Evolutionary conservation across 2,888 invertebrate species (phyloP).

Genomic region (Drosophila hamatofila): DNA sequence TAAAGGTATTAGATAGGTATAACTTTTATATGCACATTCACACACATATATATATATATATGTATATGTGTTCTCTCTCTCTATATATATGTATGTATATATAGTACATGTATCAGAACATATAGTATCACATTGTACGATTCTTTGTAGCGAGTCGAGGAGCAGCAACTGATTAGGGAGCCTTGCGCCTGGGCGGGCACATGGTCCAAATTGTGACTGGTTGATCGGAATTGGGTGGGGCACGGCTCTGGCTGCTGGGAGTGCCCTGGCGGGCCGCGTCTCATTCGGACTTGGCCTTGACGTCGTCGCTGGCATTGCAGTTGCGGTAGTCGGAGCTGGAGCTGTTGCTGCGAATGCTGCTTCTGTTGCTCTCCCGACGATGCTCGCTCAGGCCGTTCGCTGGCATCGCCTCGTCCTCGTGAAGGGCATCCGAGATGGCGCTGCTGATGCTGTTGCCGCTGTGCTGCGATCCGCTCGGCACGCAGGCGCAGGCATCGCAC

Average conservation of each 20-base stretch:
- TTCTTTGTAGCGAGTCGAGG: conserved; percentile 21
- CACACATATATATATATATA: conserved; percentile 6
- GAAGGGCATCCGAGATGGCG: conserved; percentile 60
- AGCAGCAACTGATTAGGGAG: neutral
- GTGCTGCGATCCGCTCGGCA: conserved; percentile 37
- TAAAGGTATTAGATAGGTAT: neutral
- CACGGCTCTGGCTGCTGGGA: neutral
- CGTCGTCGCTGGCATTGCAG: conserved; percentile 56
- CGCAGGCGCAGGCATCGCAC: conserved; percentile 88
- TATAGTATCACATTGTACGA: conserved; percentile 58
- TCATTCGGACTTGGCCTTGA: conserved; percentile 63
- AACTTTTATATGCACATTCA: conserved; percentile 4
- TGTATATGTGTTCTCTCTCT: neutral
- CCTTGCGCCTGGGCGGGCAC: conserved; percentile 44
- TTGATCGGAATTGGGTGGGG: conserved; percentile 11
- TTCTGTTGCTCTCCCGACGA: conserved; percentile 11
- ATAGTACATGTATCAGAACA: conserved; percentile 32
- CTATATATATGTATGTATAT: conserved; percentile 17
- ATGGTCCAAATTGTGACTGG: conserved; percentile 60
- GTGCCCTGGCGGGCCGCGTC: conserved; percentile 38
- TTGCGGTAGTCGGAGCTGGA: conserved; percentile 29
- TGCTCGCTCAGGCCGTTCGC: neutral
- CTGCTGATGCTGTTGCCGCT: conserved; percentile 47
- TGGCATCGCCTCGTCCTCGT: conserved; percentile 25
- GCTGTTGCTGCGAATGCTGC: conserved; percentile 12